These are phyloP conservation scores for Muricea muricata DNA, from an alignment of 92 coral and sea anemone genomes.

Conservation along the genomic window DNA sequence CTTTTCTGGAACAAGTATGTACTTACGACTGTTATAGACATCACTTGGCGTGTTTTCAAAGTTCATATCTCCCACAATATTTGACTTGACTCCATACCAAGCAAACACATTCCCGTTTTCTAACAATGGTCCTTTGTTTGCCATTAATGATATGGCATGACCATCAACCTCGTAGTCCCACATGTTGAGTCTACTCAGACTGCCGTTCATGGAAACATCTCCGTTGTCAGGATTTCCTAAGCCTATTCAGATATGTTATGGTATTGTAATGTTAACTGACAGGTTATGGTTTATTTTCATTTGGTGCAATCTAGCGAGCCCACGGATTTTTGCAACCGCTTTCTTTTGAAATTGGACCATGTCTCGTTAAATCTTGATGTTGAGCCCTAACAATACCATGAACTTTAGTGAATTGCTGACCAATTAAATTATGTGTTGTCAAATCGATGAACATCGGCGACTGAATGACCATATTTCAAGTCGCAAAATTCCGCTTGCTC, in stretches of 20 bases:
- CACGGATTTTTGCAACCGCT: too few species aligned
- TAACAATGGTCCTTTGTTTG: not conserved
- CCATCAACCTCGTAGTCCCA: not conserved
- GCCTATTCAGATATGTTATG: not conserved
- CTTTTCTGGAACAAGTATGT: not conserved
- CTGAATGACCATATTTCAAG: too few species aligned
- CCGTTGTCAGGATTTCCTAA: not conserved
- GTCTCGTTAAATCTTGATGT: too few species aligned
- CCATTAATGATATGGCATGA: not conserved
- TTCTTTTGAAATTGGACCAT: too few species aligned
- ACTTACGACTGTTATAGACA: slow-evolving; percentile 1
- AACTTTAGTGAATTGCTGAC: too few species aligned
- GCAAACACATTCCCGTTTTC: not conserved
- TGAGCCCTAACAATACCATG: too few species aligned
- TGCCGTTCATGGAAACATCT: not conserved
- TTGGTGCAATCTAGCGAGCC: too few species aligned
- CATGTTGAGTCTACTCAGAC: not conserved
- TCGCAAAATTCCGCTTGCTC: too few species aligned
- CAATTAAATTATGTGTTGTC: too few species aligned
- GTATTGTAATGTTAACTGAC: not conserved
- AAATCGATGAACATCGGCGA: too few species aligned
- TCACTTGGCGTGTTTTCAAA: slow-evolving; percentile 4
- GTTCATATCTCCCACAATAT: not conserved
- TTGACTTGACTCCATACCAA: not conserved
- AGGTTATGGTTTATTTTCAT: not conserved